Evolutionary conservation across 2,888 invertebrate genomes (phyloP), one percentile per base, ranked within the genome.

Genomic region (Platycheirus albimanus): DNA sequence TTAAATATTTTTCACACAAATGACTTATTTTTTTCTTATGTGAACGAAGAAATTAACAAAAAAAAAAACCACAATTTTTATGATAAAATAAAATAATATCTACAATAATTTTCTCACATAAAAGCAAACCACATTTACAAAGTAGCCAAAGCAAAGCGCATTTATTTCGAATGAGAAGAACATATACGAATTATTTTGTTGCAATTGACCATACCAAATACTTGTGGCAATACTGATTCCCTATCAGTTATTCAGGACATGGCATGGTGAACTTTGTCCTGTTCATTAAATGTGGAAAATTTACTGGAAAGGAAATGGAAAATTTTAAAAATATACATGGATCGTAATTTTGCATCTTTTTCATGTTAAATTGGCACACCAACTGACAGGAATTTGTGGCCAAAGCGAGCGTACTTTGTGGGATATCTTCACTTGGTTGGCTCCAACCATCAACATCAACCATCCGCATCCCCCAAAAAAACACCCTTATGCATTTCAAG

Each of bases 361-460:
- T 70, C 64, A 64, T 58, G 75, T 80, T 49, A 70, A 80, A 58
- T 75, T 75, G 63, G 56, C 54, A 41, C 43, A 64, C 58, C 70
- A 36, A 58, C 49, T 41, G 51, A 70, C 80, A 74, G 75, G 64
- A 80, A 58, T 64, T 75, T 75, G 75, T 80, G 80, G 75, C 75
- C 80, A 70, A 58, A 64, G 72, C 51, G 19, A 56, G 43, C 56
- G 56, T 80, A 80, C 56, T 58, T 75, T 69, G 80, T 54, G 56
- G 51, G 49, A 45, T 63, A 45, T 36, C 58, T 8, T 3, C 24
- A 6, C 1, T 15, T 28, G 10, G 1, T 38, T n/a, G 28, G 43
- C 15, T 45, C 11, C 30, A 45, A 20, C 15, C 30, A n/a, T 54
- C 19, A n/a, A n/a, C 20, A 13, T 36, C n/a, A n/a, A n/a, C 11